These are phyloP conservation scores for Dysmachus trigonus DNA, from an alignment of 2,888 invertebrate genomes.

Conservation along the genomic window DNA sequence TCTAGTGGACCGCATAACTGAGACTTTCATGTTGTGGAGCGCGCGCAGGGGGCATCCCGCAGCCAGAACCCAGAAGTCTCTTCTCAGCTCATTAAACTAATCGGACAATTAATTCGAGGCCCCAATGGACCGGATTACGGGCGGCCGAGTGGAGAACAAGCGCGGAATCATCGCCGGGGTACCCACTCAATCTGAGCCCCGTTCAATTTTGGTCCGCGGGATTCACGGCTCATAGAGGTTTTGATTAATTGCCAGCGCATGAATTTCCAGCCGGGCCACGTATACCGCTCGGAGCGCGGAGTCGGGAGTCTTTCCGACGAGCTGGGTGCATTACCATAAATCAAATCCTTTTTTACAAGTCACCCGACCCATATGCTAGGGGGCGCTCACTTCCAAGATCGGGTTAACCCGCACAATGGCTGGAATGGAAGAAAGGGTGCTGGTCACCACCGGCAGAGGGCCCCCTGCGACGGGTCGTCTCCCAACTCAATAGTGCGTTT, in stretches of 20 bases:
- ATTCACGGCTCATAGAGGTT: conserved; percentile 39
- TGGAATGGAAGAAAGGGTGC: neutral
- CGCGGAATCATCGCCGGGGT: neutral
- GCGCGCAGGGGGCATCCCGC: conserved; percentile 10
- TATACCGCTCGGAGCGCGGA: neutral
- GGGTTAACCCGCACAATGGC: neutral
- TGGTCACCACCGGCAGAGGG: neutral
- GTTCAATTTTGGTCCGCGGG: neutral
- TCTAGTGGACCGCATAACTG: neutral
- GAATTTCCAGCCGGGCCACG: neutral
- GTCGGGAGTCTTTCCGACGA: neutral
- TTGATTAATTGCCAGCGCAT: conserved; percentile 36
- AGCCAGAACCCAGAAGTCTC: conserved; percentile 29
- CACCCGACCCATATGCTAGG: neutral
- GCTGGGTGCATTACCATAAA: conserved; percentile 14
- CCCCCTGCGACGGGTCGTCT: neutral
- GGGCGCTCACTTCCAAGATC: neutral
- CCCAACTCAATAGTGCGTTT: neutral
- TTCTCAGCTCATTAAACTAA: conserved; percentile 44
- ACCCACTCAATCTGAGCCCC: neutral
- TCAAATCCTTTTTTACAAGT: conserved; percentile 13
- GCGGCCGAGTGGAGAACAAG: neutral
- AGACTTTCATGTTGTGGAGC: neutral
- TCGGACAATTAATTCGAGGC: conserved; percentile 43
- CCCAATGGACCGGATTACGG: conserved; percentile 29